Percentiles rank a stretch among this genome's conserved stretches.
phyloP scores from a whole-genome alignment of 1,140 invertebrate species.

The Gonatopus flavifemur region DNA sequence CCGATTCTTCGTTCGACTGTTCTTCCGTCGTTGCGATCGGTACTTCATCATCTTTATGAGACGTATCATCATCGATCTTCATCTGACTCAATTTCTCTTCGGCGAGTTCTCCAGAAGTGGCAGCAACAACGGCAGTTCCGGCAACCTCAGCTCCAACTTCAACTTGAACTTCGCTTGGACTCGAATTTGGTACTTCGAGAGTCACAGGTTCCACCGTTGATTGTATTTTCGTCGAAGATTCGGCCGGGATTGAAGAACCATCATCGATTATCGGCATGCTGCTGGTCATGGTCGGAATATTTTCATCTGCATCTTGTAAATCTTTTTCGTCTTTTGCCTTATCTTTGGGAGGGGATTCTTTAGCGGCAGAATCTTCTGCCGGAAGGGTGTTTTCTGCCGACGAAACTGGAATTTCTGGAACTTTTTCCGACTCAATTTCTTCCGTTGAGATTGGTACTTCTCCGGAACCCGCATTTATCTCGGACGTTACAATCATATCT shows the following conservation, averaged over 20 bases:
- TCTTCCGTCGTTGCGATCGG: not conserved
- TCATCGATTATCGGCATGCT: slow-evolving; percentile 27
- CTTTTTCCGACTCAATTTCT: slow-evolving; percentile 21
- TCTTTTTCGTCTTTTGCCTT: slow-evolving; percentile 1
- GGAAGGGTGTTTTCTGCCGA: slow-evolving; percentile 11
- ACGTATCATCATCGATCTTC: not conserved
- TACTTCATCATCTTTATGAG: not conserved
- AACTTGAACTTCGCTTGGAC: slow-evolving; percentile 5
- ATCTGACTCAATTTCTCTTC: not conserved
- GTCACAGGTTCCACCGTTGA: slow-evolving; percentile 15
- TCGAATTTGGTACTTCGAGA: slow-evolving; percentile 23
- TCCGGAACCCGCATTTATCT: slow-evolving; percentile 15
- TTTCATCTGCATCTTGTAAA: slow-evolving; percentile 15
- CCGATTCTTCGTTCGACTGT: too few relatives aligned
- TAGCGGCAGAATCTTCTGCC: slow-evolving; percentile 4
- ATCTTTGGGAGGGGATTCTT: not conserved
- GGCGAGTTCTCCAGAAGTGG: slow-evolving; percentile 10
- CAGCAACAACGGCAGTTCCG: slow-evolving; percentile 2
- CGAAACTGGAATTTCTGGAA: slow-evolving; percentile 16
- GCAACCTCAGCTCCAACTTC: not conserved
- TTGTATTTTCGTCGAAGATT: slow-evolving; percentile 22
- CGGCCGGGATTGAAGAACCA: slow-evolving; percentile 19
- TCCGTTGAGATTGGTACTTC: slow-evolving; percentile 20
- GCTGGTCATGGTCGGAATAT: slow-evolving; percentile 12
- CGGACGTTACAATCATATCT: slow-evolving; percentile 22